These are phyloP conservation scores for Eleginops maclovinus DNA, from an alignment of 2,113 vertebrate genomes.

Conservation along the genomic window DNA sequence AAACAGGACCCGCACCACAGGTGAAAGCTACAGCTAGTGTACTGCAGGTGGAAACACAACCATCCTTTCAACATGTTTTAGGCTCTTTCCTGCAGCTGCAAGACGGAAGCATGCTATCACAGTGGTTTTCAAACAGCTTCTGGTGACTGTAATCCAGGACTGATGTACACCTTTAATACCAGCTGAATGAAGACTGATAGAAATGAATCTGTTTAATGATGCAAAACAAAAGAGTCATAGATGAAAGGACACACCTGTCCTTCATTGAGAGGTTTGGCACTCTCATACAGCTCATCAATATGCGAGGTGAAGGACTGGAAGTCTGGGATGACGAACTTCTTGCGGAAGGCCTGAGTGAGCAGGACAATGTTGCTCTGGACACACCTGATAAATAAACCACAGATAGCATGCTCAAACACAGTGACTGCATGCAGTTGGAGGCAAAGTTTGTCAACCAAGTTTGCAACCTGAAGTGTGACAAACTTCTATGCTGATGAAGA, in stretches of 20 bases:
- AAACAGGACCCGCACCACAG: not conserved
- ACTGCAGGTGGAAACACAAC: not conserved
- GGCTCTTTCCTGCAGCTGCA: not conserved
- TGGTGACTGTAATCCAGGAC: not conserved
- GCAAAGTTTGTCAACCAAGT: slow-evolving; percentile 66
- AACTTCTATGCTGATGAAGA: slow-evolving; percentile 66
- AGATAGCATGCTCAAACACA: slow-evolving; percentile 65
- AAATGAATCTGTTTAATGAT: slow-evolving; percentile 26
- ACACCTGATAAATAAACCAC: slow-evolving; percentile 87
- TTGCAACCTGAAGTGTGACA: slow-evolving; percentile 58
- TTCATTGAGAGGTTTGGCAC: slow-evolving; percentile 90
- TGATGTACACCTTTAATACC: not conserved
- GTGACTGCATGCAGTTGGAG: slow-evolving; percentile 57
- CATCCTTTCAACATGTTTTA: not conserved
- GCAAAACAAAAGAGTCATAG: slow-evolving; percentile 24
- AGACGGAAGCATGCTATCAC: not conserved
- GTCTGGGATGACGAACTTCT: slow-evolving; percentile 99
- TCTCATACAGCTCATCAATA: slow-evolving; percentile 95
- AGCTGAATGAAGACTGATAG: slow-evolving; percentile 25
- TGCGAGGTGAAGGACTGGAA: slow-evolving; percentile 95
- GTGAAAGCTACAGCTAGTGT: slow-evolving; percentile 5
- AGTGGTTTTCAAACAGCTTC: not conserved
- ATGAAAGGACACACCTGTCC: slow-evolving; percentile 89
- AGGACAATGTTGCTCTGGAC: slow-evolving; percentile 99
- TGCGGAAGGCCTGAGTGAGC: slow-evolving; percentile 97